A percentile compares a stretch with the other conserved stretches of the same genome.
Conservation (phyloP, 2,888 invertebrate genomes). For the Drosophila macrospina region DNA sequence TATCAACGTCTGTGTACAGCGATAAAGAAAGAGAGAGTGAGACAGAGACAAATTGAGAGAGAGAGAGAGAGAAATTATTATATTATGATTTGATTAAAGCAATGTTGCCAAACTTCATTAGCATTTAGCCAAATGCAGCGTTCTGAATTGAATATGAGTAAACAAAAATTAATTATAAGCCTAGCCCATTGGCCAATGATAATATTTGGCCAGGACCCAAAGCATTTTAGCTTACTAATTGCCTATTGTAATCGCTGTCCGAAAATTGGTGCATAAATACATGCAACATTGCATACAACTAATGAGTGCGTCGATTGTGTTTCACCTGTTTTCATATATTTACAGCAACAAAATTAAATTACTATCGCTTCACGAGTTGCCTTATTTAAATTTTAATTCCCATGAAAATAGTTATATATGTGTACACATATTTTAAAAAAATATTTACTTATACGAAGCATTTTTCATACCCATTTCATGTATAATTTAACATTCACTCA, state of each 20-base stretch:
- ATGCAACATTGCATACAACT: slow-evolving; percentile 32
- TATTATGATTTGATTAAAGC: slow-evolving; percentile 28
- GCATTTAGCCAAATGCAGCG: slow-evolving; percentile 60
- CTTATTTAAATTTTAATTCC: slow-evolving; percentile 38
- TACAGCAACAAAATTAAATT: slow-evolving; percentile 38
- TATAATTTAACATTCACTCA: slow-evolving; percentile 56
- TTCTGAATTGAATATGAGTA: slow-evolving; percentile 46
- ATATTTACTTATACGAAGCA: too few relatives aligned
- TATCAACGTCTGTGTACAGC: slow-evolving; percentile 23
- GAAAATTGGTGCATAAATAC: slow-evolving; percentile 31
- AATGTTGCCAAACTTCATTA: slow-evolving; percentile 47
- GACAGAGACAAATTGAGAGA: not conserved
- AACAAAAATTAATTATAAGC: slow-evolving; percentile 72
- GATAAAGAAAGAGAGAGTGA: slow-evolving; percentile 2
- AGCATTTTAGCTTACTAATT: slow-evolving; percentile 47
- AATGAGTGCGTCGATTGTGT: slow-evolving; percentile 50
- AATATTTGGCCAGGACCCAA: slow-evolving; percentile 47
- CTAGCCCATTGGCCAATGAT: slow-evolving; percentile 32
- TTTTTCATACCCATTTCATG: slow-evolving; percentile 12
- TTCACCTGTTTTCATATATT: slow-evolving; percentile 9
- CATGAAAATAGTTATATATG: slow-evolving; percentile 38
- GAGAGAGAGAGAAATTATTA: not conserved
- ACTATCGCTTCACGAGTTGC: slow-evolving; percentile 16
- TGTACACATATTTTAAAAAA: not conserved
- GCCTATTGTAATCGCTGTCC: slow-evolving; percentile 38